Evolutionary conservation across 2,797 vertebrate genomes (phyloP).

Genomic region (Poecilia gillii): DNA sequence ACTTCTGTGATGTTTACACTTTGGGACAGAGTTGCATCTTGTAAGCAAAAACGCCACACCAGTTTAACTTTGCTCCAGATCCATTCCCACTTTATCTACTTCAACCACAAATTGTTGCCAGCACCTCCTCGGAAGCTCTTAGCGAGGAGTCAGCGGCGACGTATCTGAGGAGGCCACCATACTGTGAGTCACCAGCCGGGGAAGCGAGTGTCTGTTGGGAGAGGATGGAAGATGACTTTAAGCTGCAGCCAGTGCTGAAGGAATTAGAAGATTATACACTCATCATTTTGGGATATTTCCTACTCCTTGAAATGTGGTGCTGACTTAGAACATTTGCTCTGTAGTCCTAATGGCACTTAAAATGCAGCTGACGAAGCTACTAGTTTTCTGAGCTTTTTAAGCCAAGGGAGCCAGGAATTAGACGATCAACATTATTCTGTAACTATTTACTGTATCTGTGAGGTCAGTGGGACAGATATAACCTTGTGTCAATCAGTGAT

Average conservation of each 20-base stretch:
- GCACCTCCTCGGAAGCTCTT: slow-evolving; percentile 75
- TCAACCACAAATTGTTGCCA: slow-evolving; percentile 72
- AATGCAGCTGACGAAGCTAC: slow-evolving; percentile 85
- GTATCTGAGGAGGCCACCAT: slow-evolving; percentile 78
- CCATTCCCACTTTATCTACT: slow-evolving; percentile 73
- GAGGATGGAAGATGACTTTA: slow-evolving; percentile 83
- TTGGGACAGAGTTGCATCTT: slow-evolving; percentile 53
- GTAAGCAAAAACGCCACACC: slow-evolving; percentile 73
- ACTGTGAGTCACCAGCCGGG: slow-evolving; percentile 78
- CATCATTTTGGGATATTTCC: slow-evolving; percentile 85
- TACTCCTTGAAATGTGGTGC: slow-evolving; percentile 82
- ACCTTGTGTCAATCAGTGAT: slow-evolving; percentile 54
- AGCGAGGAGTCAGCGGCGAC: slow-evolving; percentile 73
- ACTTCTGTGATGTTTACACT: slow-evolving; percentile 67
- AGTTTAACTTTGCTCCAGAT: slow-evolving; percentile 72
- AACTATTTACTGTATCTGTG: slow-evolving; percentile 65
- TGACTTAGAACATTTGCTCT: slow-evolving; percentile 84
- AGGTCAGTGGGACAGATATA: slow-evolving; percentile 73
- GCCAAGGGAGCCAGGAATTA: slow-evolving; percentile 76
- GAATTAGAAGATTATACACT: slow-evolving; percentile 89
- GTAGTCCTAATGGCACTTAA: slow-evolving; percentile 82
- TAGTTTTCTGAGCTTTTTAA: slow-evolving; percentile 79
- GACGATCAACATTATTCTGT: slow-evolving; percentile 64
- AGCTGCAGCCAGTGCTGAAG: slow-evolving; percentile 82
- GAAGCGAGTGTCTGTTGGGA: slow-evolving; percentile 80